Evolutionary conservation across 1,140 invertebrate species (phyloP), one percentile per base, ranked within the genome.

Genomic region (Chelonus insularis): DNA sequence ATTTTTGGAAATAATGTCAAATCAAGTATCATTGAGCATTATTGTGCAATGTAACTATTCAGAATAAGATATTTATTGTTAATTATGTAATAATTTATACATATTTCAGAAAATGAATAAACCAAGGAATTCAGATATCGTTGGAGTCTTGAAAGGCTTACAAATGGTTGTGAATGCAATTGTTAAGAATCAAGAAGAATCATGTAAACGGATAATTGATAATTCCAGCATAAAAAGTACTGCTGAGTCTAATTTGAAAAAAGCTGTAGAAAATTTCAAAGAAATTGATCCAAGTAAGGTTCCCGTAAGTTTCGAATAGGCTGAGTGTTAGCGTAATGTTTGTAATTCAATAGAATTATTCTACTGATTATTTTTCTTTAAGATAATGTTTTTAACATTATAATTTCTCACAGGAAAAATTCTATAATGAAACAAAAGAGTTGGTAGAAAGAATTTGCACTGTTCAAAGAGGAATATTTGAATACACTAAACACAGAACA

Each of bases 231-330:
- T 80, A n/a, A 74, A 72, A 72, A 57, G 54, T 32, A 39, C 60
- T 0, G 67, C 66, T 1, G 63, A 77, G 18, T 63, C 74, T 8
- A 68, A 66, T 51, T 50, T 77, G 5, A 71, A 68, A 58, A 41
- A 65, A 18, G 58, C 63, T 7, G 62, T 65, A 16, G 66, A 66
- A 50, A 75, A 71, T 66, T 57, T 78, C 0, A 68, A 51, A n/a
- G 66, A 75, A 8, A 68, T 75, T 66, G 68, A 80, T 68, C 72
- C 73, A 75, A 80, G 70, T 77, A 79, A 81, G 68, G 59, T 78
- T 72, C 72, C 79, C 67, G 79, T 81, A 78, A 81, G 79, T 81
- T 73, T 70, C 63, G 21, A 57, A 63, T 43, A 21, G 37, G 7
- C 25, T 3, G 9, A 16, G n/a, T 12, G 12, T 23, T 25, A 20